Percentiles rank a stretch among this genome's conserved stretches.
Evolutionary conservation across 2,113 vertebrate species (phyloP).

Genomic region (Forbesichthys papilliferus): DNA sequence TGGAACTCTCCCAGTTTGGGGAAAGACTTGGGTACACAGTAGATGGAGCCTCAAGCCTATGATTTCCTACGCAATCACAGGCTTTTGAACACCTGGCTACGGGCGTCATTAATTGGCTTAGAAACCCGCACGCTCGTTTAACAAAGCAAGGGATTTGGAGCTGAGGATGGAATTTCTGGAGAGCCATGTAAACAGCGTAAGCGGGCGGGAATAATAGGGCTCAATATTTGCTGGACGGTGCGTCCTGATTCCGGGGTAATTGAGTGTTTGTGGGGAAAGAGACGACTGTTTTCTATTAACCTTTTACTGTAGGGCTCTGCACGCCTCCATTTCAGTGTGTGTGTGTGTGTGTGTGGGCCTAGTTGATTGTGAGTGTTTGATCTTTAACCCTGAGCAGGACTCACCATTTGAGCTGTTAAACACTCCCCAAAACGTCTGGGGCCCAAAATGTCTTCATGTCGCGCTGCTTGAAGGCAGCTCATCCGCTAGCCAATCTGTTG

Average conservation of each 20-base stretch:
- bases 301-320: background rate
- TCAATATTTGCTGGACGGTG: background rate
- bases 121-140: background rate
- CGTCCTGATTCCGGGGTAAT: slow-evolving; percentile 17
- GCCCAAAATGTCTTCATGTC: slow-evolving; percentile 38
- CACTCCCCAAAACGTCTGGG: slow-evolving; percentile 13
- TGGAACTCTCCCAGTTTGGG: slow-evolving; percentile 51
- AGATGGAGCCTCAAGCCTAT: slow-evolving; percentile 55
- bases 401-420: slow-evolving; percentile 40
- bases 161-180: background rate
- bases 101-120: slow-evolving; percentile 56
- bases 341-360: slow-evolving; percentile 5
- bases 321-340: background rate
- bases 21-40: slow-evolving; percentile 49
- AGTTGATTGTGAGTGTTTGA: background rate
- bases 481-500: slow-evolving; percentile 18
- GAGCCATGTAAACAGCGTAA: background rate
- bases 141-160: slow-evolving; percentile 2
- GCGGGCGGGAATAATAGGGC: background rate
- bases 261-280: slow-evolving; percentile 29
- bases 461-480: background rate
- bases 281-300: slow-evolving; percentile 22
- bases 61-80: slow-evolving; percentile 53
- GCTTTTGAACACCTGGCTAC: slow-evolving; percentile 38
- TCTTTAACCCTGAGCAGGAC: slow-evolving; percentile 21